Base-by-base conservation (phyloP, 2,797 vertebrate genomes). In the Bufotes viridis region DNA sequence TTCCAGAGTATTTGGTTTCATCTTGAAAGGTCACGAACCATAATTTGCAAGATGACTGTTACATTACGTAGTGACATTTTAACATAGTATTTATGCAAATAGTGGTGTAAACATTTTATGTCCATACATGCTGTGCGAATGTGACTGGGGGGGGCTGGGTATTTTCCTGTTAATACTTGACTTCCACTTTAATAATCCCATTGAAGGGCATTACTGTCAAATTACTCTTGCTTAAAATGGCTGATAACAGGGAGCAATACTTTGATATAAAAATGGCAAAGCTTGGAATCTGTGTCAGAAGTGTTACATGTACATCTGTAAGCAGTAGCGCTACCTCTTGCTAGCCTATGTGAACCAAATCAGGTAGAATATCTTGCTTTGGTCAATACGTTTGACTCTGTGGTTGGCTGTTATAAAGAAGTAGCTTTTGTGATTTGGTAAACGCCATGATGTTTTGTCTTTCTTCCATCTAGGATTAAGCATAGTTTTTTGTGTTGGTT, bases 161-260 rank as follows among this genome's bases (percentile, higher is more conserved):
- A 15, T 51, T 8, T n/a, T 53, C 75, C 42, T 53, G 5, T 78
- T n/a, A 20, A 11, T 8, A 42, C 49, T 7, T 49, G 34, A 42
- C 70, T 74, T 74, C 70, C 29, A 49, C 29, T 74, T 7, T 34
- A 55, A 12, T 78, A 55, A 55, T 78, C 51, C n/a, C 22, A 20
- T 53, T 76, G 20, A 22, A 76, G 29, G 29, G 49, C 49, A 5
- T 49, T 78, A 20, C 18, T 49, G 1, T n/a, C 20, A 22, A 51
- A 51, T 49, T 49, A 51, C 10, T 75, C 72, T 11, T 49, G 20
- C 20, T 75, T 51, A n/a, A 12, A 75, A 51, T 51, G 75, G 75
- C 75, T 78, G 75, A 78, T 78, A 78, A 78, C 75, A 78, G 75
- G 53, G 75, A 75, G 72, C 72, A 75, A 49, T 75, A n/a, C 42